Conservation (phyloP, 2,888 invertebrate species). For the Dynastes maya region DNA sequence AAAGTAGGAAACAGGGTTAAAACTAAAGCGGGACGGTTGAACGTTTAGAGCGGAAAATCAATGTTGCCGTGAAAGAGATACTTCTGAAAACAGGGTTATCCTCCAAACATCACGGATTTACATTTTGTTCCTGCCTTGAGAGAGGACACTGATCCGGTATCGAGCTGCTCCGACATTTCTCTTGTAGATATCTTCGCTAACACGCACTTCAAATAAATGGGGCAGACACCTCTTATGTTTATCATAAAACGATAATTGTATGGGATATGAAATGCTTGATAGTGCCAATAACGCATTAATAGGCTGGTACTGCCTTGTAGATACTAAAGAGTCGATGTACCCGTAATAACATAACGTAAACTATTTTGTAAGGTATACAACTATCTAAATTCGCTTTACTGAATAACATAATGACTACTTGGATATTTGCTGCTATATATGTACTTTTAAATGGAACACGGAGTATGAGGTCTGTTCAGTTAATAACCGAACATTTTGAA, state of each 20-base stretch:
- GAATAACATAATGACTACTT: no score
- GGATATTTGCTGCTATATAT: no score
- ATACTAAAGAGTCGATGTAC: no score
- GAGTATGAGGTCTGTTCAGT: no score
- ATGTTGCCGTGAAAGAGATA: constrained; percentile 8
- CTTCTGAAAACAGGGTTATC: background rate
- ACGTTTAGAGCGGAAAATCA: constrained; percentile 28
- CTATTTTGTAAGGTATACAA: no score
- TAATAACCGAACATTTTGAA: no score
- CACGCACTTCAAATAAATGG: background rate
- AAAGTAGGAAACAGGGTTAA: constrained; percentile 33
- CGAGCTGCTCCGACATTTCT: background rate
- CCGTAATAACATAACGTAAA: no score
- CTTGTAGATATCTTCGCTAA: no score
- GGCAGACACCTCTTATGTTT: background rate
- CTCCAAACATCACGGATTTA: constrained; percentile 17
- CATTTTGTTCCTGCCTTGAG: constrained; percentile 4
- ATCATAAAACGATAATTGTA: background rate
- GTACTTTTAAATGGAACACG: no score
- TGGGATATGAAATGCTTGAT: constrained; percentile 1
- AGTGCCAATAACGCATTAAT: background rate
- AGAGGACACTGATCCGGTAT: background rate
- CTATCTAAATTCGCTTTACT: no score
- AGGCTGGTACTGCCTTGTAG: no score
- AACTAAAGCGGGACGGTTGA: constrained; percentile 31